Percentiles rank a stretch among this genome's conserved stretches.
Evolutionary conservation across 2,113 vertebrate species (phyloP).

Genomic region (Gallinago paraguaiae): DNA sequence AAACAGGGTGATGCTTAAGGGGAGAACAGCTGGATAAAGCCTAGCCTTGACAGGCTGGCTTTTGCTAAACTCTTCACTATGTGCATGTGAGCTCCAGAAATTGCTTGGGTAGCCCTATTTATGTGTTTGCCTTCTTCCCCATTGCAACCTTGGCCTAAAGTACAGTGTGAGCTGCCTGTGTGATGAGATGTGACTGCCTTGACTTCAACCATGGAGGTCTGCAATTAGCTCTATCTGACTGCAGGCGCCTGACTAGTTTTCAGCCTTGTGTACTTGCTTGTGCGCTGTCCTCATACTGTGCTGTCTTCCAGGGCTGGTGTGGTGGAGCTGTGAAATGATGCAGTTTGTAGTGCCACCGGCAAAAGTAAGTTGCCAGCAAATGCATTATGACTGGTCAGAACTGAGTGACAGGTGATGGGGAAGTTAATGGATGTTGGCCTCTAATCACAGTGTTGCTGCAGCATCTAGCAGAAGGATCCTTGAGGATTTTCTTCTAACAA

Average conservation of each 20-base stretch:
- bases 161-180: conserved; percentile 25
- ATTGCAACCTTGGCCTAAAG: neutral
- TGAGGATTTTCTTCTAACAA: neutral
- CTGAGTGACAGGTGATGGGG: neutral
- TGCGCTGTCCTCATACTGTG: neutral
- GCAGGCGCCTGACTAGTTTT: neutral
- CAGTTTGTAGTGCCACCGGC: neutral
- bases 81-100: neutral
- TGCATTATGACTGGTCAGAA: neutral
- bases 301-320: neutral
- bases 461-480: neutral
- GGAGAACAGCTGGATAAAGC: neutral
- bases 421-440: no score
- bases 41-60: neutral
- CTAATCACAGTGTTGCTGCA: neutral
- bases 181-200: conserved; percentile 77
- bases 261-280: accelerated
- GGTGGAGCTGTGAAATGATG: neutral
- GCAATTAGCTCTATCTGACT: conserved; percentile 85
- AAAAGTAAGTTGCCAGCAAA: neutral
- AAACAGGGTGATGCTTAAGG: neutral
- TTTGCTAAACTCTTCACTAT: neutral
- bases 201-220: conserved; percentile 76
- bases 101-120: accelerated
- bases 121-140: neutral